These are phyloP conservation scores for Anticlea derivata DNA, from an alignment of 2,888 invertebrate genomes.

Conservation along the genomic window DNA sequence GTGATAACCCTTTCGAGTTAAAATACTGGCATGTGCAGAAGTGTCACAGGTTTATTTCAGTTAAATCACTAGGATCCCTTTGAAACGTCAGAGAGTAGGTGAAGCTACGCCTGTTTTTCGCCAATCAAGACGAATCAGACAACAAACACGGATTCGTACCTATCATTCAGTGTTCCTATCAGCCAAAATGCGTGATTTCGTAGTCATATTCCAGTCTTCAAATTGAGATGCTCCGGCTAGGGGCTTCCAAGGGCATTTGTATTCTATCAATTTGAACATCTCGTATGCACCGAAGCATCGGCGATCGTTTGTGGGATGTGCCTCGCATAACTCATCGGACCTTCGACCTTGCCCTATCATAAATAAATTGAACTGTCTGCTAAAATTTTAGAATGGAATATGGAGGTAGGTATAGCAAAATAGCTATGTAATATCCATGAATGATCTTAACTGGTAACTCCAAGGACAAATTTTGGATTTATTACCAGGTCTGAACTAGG, in stretches of 20 bases:
- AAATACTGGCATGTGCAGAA: neutral
- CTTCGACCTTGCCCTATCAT: constrained; percentile 30
- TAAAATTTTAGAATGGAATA: neutral
- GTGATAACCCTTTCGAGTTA: neutral
- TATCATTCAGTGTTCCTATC: too few relatives aligned
- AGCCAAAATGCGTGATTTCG: neutral
- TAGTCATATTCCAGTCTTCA: constrained; percentile 11
- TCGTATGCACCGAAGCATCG: constrained; percentile 64
- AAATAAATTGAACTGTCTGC: constrained; percentile 24
- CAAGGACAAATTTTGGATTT: too few relatives aligned
- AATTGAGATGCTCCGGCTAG: constrained; percentile 13
- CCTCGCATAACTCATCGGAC: constrained; percentile 65
- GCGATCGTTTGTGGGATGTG: constrained; percentile 70
- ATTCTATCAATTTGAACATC: constrained; percentile 73
- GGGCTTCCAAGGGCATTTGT: constrained; percentile 51
- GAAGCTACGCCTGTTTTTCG: too few relatives aligned
- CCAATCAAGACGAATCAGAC: too few relatives aligned
- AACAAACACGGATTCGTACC: too few relatives aligned
- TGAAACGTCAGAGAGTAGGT: too few relatives aligned
- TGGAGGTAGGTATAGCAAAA: neutral
- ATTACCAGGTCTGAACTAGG: too few relatives aligned
- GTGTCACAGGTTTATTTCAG: too few relatives aligned
- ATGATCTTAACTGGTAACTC: too few relatives aligned
- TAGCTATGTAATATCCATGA: too few relatives aligned
- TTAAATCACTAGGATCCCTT: too few relatives aligned